phyloP scores from a whole-genome alignment of 2,797 vertebrate genomes.

The Syngnathus acus region DNA sequence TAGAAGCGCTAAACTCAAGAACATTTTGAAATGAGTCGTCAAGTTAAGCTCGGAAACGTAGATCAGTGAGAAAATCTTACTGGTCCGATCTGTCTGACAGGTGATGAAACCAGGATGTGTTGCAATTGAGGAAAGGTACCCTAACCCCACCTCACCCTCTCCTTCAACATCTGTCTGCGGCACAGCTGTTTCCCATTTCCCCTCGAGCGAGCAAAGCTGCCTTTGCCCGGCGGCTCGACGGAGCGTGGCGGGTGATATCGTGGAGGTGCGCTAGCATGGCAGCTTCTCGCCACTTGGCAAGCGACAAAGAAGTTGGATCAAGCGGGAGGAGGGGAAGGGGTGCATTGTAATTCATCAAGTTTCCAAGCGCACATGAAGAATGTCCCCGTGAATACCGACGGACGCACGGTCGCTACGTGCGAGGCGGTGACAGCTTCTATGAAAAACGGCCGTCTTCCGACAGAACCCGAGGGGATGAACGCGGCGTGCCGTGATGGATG shows the following conservation, averaged over 20 bases:
- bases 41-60: too few relatives aligned
- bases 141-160: slow-evolving; percentile 47
- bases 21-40: too few relatives aligned
- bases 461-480: slow-evolving; percentile 28
- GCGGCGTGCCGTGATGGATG: slow-evolving; percentile 43
- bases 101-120: background rate
- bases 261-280: slow-evolving; percentile 66
- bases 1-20: too few relatives aligned
- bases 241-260: slow-evolving; percentile 46
- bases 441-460: slow-evolving; percentile 3
- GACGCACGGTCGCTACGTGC: background rate
- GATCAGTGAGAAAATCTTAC: too few relatives aligned
- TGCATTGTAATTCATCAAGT: slow-evolving; percentile 46
- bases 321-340: slow-evolving; percentile 38
- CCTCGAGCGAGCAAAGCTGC: slow-evolving; percentile 76
- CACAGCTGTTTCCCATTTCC: slow-evolving; percentile 90
- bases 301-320: background rate
- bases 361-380: slow-evolving; percentile 2
- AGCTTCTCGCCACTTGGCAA: background rate
- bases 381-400: slow-evolving; percentile 2
- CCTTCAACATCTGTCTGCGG: slow-evolving; percentile 79
- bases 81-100: background rate
- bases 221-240: slow-evolving; percentile 69
- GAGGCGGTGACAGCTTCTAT: slow-evolving; percentile 3
- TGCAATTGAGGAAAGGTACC: slow-evolving; percentile 24